phyloP scores from a whole-genome alignment of 2,797 vertebrate genomes.

The Sebastes melanostomus region DNA sequence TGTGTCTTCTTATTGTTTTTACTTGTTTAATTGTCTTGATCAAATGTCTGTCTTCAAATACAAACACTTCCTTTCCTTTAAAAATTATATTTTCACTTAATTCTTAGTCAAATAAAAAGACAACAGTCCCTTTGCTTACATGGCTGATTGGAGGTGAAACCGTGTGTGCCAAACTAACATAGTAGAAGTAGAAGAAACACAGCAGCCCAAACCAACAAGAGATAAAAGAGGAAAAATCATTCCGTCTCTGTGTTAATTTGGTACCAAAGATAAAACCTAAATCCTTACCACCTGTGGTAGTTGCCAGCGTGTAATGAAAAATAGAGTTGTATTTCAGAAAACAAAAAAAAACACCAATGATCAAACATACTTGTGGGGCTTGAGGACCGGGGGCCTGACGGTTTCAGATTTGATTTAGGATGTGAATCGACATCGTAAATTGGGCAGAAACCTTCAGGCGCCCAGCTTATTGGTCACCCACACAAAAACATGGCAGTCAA shows the following conservation, averaged over 20 bases:
- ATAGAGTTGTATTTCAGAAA: conserved; percentile 80
- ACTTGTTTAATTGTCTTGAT: neutral
- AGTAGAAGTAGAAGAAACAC: conserved; percentile 35
- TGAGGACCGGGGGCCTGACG: conserved; percentile 20
- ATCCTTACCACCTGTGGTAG: conserved; percentile 87
- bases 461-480: conserved; percentile 29
- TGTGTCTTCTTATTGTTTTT: neutral
- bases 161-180: conserved; percentile 35
- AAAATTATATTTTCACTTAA: neutral
- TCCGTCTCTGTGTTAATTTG: conserved; percentile 51
- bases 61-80: neutral
- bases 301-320: conserved; percentile 87
- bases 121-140: conserved; percentile 64
- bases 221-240: conserved; percentile 35
- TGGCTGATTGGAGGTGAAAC: conserved; percentile 66
- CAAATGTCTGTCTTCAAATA: neutral
- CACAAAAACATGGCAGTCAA: conserved; percentile 32
- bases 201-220: conserved; percentile 60
- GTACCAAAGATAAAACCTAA: conserved; percentile 76
- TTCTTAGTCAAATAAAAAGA: neutral
- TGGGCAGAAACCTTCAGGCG: conserved; percentile 37
- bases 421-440: conserved; percentile 6
- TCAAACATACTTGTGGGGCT: conserved; percentile 44
- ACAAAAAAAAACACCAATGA: conserved; percentile 52
- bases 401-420: conserved; percentile 32